Conservation (phyloP, 23 tunicate genomes). For the Halocynthia aurantium region DNA sequence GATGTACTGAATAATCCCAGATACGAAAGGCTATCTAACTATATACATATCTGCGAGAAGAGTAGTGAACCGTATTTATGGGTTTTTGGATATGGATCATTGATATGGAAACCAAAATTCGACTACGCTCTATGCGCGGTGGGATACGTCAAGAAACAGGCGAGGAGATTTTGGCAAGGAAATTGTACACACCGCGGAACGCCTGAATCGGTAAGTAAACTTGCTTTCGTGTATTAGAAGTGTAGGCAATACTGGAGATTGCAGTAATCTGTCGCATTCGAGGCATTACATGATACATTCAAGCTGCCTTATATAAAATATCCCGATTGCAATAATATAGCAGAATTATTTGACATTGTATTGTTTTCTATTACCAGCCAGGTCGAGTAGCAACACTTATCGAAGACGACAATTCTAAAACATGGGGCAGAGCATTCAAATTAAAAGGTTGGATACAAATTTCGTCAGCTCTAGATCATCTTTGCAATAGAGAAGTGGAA, state of each 20-base stretch:
- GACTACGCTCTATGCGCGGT: slow-evolving; percentile 23
- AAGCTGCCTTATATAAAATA: background rate
- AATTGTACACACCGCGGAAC: slow-evolving; percentile 57
- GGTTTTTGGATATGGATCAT: slow-evolving; percentile 83
- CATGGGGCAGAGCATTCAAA: slow-evolving; percentile 59
- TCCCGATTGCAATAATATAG: background rate
- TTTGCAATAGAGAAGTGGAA: slow-evolving; percentile 39
- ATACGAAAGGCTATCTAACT: too few relatives aligned
- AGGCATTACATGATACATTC: background rate
- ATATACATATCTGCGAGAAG: too few relatives aligned
- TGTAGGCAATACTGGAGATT: background rate
- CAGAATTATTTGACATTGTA: background rate
- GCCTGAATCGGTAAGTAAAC: slow-evolving; percentile 56
- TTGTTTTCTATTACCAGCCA: slow-evolving; percentile 22
- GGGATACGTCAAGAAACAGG: slow-evolving; percentile 37
- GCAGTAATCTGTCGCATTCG: background rate
- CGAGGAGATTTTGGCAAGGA: slow-evolving; percentile 66
- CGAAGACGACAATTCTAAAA: slow-evolving; percentile 22
- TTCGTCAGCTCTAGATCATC: slow-evolving; percentile 34
- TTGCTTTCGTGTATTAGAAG: background rate
- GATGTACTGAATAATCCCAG: too few relatives aligned
- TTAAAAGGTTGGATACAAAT: slow-evolving; percentile 46
- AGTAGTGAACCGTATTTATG: slow-evolving; percentile 17
- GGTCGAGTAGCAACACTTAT: slow-evolving; percentile 42
- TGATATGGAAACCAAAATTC: slow-evolving; percentile 69